phyloP scores from a whole-genome alignment of 2,888 invertebrate genomes.

The Leptinotarsa haldemani region DNA sequence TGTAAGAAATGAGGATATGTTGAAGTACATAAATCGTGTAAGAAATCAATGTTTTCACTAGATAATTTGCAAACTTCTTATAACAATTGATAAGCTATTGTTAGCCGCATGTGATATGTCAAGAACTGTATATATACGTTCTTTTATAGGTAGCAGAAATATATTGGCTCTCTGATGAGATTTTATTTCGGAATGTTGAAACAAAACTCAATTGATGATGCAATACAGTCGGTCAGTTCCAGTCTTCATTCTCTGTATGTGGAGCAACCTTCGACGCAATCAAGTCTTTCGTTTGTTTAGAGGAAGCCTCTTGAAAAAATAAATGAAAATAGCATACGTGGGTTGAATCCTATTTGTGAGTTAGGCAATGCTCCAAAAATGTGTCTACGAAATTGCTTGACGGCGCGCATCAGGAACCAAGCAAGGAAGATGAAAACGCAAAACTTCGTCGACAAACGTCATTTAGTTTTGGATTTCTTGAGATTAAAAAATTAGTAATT shows the following conservation, averaged over 20 bases:
- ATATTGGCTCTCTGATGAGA: not conserved
- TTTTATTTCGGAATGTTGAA: not conserved
- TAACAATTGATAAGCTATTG: too few relatives aligned
- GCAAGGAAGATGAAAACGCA: conserved; percentile 7
- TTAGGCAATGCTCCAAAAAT: conserved; percentile 52
- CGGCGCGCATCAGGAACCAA: conserved; percentile 9
- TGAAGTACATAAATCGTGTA: too few relatives aligned
- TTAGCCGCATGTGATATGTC: too few relatives aligned
- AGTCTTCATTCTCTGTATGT: conserved; percentile 9
- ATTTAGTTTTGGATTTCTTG: too few relatives aligned
- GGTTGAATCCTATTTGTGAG: conserved; percentile 48
- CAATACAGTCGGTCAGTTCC: conserved; percentile 18
- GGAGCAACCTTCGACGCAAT: conserved; percentile 28
- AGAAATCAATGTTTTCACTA: too few relatives aligned
- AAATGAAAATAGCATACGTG: conserved; percentile 51
- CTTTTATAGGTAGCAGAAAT: too few relatives aligned
- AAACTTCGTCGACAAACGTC: not conserved
- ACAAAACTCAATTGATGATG: conserved; percentile 10
- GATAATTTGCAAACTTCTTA: too few relatives aligned
- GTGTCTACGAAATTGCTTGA: conserved; percentile 22
- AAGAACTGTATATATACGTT: too few relatives aligned
- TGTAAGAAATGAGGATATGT: too few relatives aligned
- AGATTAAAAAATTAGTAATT: too few relatives aligned
- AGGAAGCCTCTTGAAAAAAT: conserved; percentile 40
- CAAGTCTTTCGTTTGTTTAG: conserved; percentile 35